Conservation (phyloP, 2,888 invertebrate genomes). For the Eurytoma californica region DNA sequence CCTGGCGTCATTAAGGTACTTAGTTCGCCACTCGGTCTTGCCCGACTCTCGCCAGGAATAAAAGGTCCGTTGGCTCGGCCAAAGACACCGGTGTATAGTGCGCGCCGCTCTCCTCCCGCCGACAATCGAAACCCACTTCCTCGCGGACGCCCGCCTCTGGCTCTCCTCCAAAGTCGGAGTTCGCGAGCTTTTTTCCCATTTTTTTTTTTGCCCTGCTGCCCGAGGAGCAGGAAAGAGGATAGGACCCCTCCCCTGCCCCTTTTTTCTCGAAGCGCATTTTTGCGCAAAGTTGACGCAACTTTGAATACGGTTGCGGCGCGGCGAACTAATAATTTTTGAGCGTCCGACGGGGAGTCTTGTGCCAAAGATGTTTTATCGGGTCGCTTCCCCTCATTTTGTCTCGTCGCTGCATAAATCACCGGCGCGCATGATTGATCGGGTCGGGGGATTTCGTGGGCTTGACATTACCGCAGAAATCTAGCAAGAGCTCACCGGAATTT, state of each 20-base stretch:
- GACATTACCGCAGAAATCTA: too few species aligned
- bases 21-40: not conserved
- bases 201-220: too few species aligned
- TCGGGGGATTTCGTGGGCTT: too few species aligned
- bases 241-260: not conserved
- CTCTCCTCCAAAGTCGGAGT: constrained; percentile 55
- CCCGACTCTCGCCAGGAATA: not conserved
- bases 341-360: not conserved
- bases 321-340: constrained; percentile 6
- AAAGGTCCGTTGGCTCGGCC: constrained; percentile 35
- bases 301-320: not conserved
- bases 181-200: not conserved
- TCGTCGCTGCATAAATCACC: not conserved
- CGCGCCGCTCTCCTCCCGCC: constrained; percentile 34
- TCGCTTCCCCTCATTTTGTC: not conserved
- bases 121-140: constrained; percentile 59
- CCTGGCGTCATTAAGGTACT: constrained; percentile 14
- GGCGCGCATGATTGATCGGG: not conserved
- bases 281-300: not conserved
- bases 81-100: not conserved
- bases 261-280: not conserved
- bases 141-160: constrained; percentile 52
- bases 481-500: too few species aligned
- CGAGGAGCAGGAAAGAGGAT: too few species aligned
- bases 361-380: too few species aligned